A percentile compares a stretch with the other conserved stretches of the same genome.
Conservation (phyloP, 2,113 vertebrate genomes). For the Barnardius zonarius region DNA sequence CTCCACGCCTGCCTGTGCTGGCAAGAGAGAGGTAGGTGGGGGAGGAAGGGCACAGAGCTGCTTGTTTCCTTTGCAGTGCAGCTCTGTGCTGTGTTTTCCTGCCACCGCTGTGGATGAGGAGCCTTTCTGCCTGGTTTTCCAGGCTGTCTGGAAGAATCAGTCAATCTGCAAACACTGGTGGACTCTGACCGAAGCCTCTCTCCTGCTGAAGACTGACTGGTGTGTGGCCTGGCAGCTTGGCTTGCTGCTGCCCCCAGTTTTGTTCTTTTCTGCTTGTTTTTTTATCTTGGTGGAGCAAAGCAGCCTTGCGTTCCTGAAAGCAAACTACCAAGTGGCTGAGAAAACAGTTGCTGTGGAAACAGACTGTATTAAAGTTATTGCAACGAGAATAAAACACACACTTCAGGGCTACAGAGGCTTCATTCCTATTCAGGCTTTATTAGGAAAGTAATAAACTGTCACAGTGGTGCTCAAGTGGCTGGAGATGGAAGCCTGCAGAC, state of each 20-base stretch:
- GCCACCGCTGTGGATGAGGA: rapidly evolving
- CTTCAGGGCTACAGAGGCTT: not conserved
- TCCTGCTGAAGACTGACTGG: rapidly evolving
- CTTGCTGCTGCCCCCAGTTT: rapidly evolving
- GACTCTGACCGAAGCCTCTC: rapidly evolving
- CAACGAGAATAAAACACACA: not conserved
- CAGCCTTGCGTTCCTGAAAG: not conserved
- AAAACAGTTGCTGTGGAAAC: conserved; percentile 51
- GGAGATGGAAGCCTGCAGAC: not conserved
- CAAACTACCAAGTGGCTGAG: not conserved
- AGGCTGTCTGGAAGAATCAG: rapidly evolving
- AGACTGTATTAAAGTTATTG: not conserved
- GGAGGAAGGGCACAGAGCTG: not conserved
- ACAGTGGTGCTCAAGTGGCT: not conserved
- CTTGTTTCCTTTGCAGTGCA: not conserved
- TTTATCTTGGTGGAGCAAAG: not conserved
- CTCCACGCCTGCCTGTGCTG: not conserved
- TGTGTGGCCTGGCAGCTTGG: not conserved
- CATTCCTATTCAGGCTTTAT: not conserved
- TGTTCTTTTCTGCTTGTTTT: not conserved
- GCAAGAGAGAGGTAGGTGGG: not conserved
- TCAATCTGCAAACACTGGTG: rapidly evolving
- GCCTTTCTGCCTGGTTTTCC: not conserved
- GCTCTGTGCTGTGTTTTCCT: not conserved
- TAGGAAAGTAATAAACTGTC: not conserved